Evolutionary conservation across 2,888 invertebrate species (phyloP).

Genomic region (Panopea generosa): DNA sequence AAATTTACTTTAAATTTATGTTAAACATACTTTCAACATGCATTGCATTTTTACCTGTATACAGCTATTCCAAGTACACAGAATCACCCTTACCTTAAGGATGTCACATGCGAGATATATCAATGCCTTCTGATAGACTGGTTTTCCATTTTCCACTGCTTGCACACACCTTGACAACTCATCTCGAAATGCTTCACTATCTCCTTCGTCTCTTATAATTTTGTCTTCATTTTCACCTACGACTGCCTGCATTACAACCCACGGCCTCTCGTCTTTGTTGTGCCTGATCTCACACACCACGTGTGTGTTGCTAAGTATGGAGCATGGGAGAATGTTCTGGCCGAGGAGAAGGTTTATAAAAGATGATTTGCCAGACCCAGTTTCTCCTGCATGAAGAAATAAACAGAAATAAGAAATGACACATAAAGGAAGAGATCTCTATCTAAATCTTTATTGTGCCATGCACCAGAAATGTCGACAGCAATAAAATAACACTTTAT

Average conservation of each 20-base stretch:
- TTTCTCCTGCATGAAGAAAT: conserved; percentile 61
- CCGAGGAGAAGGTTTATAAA: conserved; percentile 74
- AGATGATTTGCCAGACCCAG: conserved; percentile 73
- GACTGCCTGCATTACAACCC: conserved; percentile 28
- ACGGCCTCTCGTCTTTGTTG: conserved; percentile 30
- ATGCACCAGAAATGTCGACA: no score
- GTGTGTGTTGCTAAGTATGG: conserved; percentile 72
- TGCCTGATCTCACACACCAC: conserved; percentile 73
- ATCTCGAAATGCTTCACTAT: conserved; percentile 16
- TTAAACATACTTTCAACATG: no score
- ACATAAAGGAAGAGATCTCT: no score
- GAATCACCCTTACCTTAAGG: conserved; percentile 67
- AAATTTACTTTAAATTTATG: no score
- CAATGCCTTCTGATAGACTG: conserved; percentile 61
- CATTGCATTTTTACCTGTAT: no score
- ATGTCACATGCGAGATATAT: conserved; percentile 65
- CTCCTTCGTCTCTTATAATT: conserved; percentile 10
- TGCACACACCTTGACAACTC: conserved; percentile 45
- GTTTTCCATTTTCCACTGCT: conserved; percentile 31
- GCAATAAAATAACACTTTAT: no score
- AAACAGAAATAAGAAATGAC: no score
- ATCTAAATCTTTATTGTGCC: no score
- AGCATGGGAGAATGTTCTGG: conserved; percentile 66
- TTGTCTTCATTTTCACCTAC: conserved; percentile 10
- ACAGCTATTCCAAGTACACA: no score